These are phyloP conservation scores for Lepidonotus clava DNA, from an alignment of 2,888 invertebrate species.

Conservation along the genomic window DNA sequence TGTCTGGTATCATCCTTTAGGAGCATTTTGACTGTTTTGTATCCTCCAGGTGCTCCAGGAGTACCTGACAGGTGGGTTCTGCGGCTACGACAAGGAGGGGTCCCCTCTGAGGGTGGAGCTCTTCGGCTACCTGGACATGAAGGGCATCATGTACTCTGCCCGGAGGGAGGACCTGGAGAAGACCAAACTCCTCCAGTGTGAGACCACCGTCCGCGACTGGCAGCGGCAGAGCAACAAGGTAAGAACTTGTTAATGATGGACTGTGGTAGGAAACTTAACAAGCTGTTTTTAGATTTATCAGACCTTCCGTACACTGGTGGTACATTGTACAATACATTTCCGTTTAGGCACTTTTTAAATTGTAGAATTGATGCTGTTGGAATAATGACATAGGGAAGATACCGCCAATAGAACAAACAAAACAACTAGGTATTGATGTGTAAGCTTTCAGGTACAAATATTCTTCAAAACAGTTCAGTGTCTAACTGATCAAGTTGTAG, in stretches of 20 bases:
- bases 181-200: slow-evolving; percentile 76
- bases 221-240: slow-evolving; percentile 74
- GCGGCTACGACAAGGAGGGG: slow-evolving; percentile 78
- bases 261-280: too few species aligned
- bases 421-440: too few species aligned
- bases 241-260: too few species aligned
- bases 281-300: too few species aligned
- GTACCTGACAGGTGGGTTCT: slow-evolving; percentile 78
- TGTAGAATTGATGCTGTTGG: too few species aligned
- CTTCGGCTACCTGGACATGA: slow-evolving; percentile 79
- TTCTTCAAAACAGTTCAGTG: neutral
- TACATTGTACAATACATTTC: too few species aligned
- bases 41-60: slow-evolving; percentile 73
- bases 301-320: too few species aligned
- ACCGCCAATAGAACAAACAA: too few species aligned
- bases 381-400: too few species aligned
- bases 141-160: slow-evolving; percentile 78
- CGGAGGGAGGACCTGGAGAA: slow-evolving; percentile 77
- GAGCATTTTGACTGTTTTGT: neutral
- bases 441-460: too few species aligned
- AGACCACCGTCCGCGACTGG: slow-evolving; percentile 75
- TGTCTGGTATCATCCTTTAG: too few species aligned
- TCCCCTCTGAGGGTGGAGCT: slow-evolving; percentile 76
- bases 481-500: neutral
- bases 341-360: too few species aligned